phyloP scores from a whole-genome alignment of 2,888 invertebrate species.

The Caenorhabditis wallacei region DNA sequence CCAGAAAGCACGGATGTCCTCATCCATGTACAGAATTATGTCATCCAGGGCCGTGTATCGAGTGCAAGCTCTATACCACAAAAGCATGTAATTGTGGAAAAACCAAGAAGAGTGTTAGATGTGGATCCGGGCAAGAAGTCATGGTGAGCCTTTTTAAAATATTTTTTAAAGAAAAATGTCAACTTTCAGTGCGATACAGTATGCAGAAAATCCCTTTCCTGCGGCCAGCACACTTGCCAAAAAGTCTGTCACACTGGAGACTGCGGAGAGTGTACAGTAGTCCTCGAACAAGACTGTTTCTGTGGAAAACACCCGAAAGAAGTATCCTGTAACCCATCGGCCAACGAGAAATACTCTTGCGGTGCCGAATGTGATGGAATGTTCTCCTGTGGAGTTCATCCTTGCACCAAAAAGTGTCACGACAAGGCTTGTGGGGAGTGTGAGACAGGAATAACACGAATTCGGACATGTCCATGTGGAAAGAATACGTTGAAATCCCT shows the following conservation, averaged over 20 bases:
- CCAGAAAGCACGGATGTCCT: conserved; percentile 84
- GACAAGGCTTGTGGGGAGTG: conserved; percentile 87
- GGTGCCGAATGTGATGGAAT: conserved; percentile 70
- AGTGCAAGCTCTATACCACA: conserved; percentile 86
- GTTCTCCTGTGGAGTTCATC: conserved; percentile 86
- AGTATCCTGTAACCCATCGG: conserved; percentile 87
- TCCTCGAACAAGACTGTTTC: conserved; percentile 88
- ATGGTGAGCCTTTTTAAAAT: conserved; percentile 44
- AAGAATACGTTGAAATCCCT: conserved; percentile 85
- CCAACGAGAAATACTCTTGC: conserved; percentile 79
- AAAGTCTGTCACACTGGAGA: conserved; percentile 90
- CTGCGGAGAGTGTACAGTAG: conserved; percentile 88
- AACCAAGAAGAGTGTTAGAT: conserved; percentile 70
- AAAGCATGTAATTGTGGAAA: conserved; percentile 84
- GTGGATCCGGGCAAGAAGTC: conserved; percentile 68
- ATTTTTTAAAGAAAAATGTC: background rate
- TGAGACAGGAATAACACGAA: conserved; percentile 86
- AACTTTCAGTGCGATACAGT: conserved; percentile 88
- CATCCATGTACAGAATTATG: conserved; percentile 86
- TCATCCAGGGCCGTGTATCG: conserved; percentile 96
- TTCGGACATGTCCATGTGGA: conserved; percentile 90
- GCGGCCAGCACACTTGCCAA: conserved; percentile 89
- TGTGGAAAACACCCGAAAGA: conserved; percentile 88
- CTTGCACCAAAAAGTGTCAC: conserved; percentile 85
- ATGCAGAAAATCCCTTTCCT: conserved; percentile 90